Conservation (phyloP, 1,140 invertebrate genomes). For the Drosophila insularis region DNA sequence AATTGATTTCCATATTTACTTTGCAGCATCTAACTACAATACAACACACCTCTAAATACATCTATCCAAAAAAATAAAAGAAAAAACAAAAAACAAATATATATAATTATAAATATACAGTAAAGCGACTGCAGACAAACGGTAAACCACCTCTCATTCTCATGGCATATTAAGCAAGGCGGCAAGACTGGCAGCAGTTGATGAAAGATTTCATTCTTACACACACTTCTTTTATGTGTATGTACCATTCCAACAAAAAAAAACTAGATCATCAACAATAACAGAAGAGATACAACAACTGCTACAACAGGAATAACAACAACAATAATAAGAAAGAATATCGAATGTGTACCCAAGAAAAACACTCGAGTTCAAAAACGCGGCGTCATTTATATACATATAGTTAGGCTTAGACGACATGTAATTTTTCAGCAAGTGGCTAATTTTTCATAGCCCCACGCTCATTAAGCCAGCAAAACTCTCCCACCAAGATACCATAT, state of each 20-base stretch:
- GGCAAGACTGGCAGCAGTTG: conserved; percentile 35
- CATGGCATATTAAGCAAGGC: conserved; percentile 43
- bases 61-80: conserved; percentile 25
- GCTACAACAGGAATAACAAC: conserved; percentile 17
- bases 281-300: neutral
- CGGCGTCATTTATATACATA: conserved; percentile 48
- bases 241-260: conserved; percentile 62
- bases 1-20: neutral
- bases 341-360: conserved; percentile 5
- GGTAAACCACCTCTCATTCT: conserved; percentile 23
- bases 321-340: conserved; percentile 26
- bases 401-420: conserved; percentile 67
- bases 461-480: conserved; percentile 58
- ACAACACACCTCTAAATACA: conserved; percentile 45
- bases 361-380: neutral
- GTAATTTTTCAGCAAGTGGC: conserved; percentile 74
- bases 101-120: conserved; percentile 23
- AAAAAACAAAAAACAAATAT: conserved; percentile 33
- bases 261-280: conserved; percentile 19
- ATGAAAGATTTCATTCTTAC: conserved; percentile 31
- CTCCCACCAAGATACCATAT: conserved; percentile 46
- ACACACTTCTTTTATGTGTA: conserved; percentile 67
- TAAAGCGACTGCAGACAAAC: conserved; percentile 41
- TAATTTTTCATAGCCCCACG: conserved; percentile 78
- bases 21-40: conserved; percentile 54